Percentiles rank a stretch among this genome's conserved stretches.
Conservation (phyloP, 2,113 vertebrate species). For the Pristiophorus japonicus region DNA sequence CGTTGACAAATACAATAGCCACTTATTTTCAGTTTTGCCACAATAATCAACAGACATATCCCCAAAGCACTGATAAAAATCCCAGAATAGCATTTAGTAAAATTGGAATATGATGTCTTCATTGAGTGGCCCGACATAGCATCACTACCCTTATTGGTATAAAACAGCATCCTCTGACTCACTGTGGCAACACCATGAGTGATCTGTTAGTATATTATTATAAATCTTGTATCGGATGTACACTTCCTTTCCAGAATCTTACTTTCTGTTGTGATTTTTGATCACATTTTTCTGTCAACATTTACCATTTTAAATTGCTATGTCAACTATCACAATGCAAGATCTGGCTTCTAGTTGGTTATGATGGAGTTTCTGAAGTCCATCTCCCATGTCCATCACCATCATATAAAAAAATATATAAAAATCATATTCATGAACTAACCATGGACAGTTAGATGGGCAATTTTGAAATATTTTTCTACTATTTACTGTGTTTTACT, state of each 20-base stretch:
- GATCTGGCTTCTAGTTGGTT: background rate
- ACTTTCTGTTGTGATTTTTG: background rate
- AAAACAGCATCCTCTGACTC: background rate
- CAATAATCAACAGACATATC: conserved; percentile 1
- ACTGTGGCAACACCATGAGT: background rate
- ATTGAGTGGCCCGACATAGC: background rate
- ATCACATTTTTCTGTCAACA: background rate
- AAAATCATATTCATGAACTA: background rate
- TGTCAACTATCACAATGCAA: background rate
- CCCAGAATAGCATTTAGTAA: background rate
- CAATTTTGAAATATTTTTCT: background rate
- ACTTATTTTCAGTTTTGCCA: background rate
- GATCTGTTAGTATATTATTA: background rate
- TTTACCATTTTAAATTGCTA: background rate
- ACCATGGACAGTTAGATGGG: background rate
- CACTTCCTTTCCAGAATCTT: background rate
- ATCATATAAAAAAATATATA: background rate
- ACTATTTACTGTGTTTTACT: background rate
- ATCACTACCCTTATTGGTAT: background rate
- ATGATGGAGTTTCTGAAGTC: background rate
- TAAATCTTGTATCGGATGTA: background rate
- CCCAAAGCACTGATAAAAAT: background rate
- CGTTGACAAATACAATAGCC: background rate
- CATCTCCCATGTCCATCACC: background rate
- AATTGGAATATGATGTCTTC: background rate